Conservation (phyloP, 2,888 invertebrate species). For the Drosophila testacea region DNA sequence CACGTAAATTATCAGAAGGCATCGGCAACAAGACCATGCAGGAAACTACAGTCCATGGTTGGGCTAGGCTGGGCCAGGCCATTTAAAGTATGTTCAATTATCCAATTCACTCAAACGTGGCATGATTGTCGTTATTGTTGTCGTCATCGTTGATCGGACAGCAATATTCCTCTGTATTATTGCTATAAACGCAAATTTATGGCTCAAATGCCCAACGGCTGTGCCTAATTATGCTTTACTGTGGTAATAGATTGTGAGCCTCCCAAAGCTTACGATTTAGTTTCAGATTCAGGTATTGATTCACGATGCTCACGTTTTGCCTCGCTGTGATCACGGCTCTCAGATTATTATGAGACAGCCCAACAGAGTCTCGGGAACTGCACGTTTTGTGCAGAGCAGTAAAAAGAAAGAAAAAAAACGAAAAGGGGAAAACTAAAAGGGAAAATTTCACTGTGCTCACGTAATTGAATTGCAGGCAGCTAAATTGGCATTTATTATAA, state of each 20-base stretch:
- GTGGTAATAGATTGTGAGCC: constrained; percentile 51
- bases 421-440: constrained; percentile 63
- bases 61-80: constrained; percentile 8
- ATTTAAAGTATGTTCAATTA: constrained; percentile 64
- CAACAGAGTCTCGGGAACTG: constrained; percentile 33
- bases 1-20: constrained; percentile 39
- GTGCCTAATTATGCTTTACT: constrained; percentile 49
- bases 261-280: constrained; percentile 13
- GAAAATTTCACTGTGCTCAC: constrained; percentile 75
- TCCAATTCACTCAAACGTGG: constrained; percentile 74
- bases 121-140: constrained; percentile 19
- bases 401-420: constrained; percentile 27
- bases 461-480: constrained; percentile 78
- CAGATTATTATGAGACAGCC: constrained; percentile 66
- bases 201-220: constrained; percentile 41
- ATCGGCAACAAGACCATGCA: constrained; percentile 17
- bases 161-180: constrained; percentile 29
- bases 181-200: constrained; percentile 54
- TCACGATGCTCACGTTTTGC: constrained; percentile 69
- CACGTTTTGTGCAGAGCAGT: constrained; percentile 65
- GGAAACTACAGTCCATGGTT: constrained; percentile 17
- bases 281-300: constrained; percentile 37
- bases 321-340: constrained; percentile 44
- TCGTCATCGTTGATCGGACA: constrained; percentile 48
- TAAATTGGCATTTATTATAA: constrained; percentile 80